phyloP scores from a whole-genome alignment of 2,797 vertebrate genomes.

The Cygnus olor region DNA sequence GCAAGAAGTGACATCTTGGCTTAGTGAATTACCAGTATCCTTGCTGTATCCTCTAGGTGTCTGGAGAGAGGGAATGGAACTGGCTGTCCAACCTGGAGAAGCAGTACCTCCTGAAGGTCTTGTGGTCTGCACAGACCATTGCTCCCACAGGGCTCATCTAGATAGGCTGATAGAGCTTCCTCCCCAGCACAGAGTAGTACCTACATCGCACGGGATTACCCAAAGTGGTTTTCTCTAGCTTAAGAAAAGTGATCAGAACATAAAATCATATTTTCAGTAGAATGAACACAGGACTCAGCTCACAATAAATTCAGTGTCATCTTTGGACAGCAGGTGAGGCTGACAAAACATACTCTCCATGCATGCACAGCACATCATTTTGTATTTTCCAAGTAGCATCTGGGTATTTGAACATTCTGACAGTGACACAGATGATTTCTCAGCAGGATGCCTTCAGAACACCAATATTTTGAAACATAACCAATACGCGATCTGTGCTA shows the following conservation, averaged over 20 bases:
- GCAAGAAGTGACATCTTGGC: background rate
- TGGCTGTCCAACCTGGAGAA: background rate
- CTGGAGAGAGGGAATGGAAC: background rate
- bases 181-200: background rate
- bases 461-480: background rate
- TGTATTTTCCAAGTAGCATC: background rate
- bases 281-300: background rate
- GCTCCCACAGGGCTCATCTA: background rate
- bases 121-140: fast-evolving
- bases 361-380: background rate
- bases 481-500: background rate
- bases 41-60: background rate
- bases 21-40: background rate
- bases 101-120: background rate
- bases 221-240: background rate
- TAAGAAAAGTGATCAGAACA: background rate
- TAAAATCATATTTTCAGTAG: background rate
- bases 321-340: background rate
- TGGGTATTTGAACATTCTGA: background rate
- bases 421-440: background rate
- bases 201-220: background rate
- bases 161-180: background rate
- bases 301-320: background rate
- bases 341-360: background rate
- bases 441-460: background rate